Evolutionary conservation across 2,888 invertebrate genomes (phyloP).

Genomic region (Sipha maydis): DNA sequence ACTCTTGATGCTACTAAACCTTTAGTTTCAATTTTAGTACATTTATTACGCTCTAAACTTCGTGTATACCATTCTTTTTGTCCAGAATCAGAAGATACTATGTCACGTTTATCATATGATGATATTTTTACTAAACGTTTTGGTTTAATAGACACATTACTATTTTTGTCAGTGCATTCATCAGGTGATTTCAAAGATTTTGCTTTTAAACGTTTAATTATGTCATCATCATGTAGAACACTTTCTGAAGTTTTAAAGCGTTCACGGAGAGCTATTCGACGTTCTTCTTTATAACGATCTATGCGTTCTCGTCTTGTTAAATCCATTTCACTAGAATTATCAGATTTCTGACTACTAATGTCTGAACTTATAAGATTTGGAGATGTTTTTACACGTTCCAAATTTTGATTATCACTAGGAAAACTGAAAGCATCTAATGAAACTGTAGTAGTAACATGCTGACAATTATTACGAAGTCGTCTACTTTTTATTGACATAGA

Average conservation of each 20-base stretch:
- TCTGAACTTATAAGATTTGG: constrained; percentile 63
- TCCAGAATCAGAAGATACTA: background rate
- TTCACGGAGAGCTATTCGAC: constrained; percentile 84
- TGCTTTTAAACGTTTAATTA: constrained; percentile 73
- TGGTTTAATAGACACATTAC: constrained; percentile 40
- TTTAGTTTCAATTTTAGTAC: constrained; percentile 53
- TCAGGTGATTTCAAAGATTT: constrained; percentile 65
- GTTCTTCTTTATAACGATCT: constrained; percentile 81
- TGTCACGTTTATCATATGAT: constrained; percentile 42
- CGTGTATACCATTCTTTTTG: constrained; percentile 58
- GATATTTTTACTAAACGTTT: constrained; percentile 47
- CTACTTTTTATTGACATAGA: constrained; percentile 51
- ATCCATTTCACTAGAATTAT: constrained; percentile 57
- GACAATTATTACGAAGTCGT: constrained; percentile 65
- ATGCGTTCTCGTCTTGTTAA: constrained; percentile 65
- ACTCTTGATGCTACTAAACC: constrained; percentile 64
- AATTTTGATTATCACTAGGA: constrained; percentile 63
- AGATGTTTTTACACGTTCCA: constrained; percentile 65
- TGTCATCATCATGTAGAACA: constrained; percentile 70
- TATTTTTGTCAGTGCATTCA: constrained; percentile 59
- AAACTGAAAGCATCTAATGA: constrained; percentile 81
- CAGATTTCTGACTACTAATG: constrained; percentile 52
- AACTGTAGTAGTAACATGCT: constrained; percentile 70
- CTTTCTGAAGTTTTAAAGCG: constrained; percentile 78
- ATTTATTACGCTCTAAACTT: constrained; percentile 63